phyloP scores from a whole-genome alignment of 2,888 invertebrate genomes.

The Resseliella maxima region DNA sequence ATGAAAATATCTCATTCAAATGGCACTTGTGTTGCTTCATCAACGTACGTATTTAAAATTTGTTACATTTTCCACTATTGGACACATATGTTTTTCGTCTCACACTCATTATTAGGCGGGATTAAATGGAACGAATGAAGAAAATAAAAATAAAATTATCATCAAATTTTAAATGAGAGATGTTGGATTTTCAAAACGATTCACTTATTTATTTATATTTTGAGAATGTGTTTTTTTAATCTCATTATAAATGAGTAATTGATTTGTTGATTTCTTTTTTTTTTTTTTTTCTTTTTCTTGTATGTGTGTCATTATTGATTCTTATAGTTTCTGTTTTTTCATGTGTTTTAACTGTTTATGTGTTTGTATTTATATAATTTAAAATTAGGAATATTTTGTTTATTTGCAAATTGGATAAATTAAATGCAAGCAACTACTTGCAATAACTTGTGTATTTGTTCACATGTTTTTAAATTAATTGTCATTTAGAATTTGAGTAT shows the following conservation, averaged over 20 bases:
- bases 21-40: constrained; percentile 34
- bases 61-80: neutral
- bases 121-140: too few species aligned
- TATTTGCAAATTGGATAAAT: neutral
- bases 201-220: too few species aligned
- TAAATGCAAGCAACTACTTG: neutral
- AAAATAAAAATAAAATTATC: too few species aligned
- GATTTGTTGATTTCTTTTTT: too few species aligned
- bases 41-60: neutral
- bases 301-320: too few species aligned
- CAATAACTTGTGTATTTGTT: neutral
- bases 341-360: too few species aligned
- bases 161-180: too few species aligned
- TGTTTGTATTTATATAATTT: neutral
- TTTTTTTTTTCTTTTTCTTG: too few species aligned
- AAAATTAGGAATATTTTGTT: neutral
- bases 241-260: too few species aligned
- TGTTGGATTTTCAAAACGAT: too few species aligned
- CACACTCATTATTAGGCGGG: constrained; percentile 8
- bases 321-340: too few species aligned
- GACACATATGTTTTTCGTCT: neutral
- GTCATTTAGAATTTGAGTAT: constrained; percentile 20
- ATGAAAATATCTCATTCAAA: constrained; percentile 12
- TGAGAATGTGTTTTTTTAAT: too few species aligned
- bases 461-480: neutral